Conservation (phyloP, 2,888 invertebrate species). For the Diogma glabrata region DNA sequence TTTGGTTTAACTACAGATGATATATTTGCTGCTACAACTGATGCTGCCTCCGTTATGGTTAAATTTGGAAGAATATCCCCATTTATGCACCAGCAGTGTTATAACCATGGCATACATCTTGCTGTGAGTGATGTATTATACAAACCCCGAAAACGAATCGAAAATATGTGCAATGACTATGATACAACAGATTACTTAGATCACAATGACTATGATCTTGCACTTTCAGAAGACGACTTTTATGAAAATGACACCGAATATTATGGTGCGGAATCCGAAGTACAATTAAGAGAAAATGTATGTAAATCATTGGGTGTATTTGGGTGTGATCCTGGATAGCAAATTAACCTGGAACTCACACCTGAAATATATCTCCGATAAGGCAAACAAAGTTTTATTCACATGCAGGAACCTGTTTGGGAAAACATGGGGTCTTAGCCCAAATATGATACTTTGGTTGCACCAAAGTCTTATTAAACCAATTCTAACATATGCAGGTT, state of each 20-base stretch:
- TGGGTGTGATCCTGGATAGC: too few species aligned
- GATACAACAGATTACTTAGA: background rate
- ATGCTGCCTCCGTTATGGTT: slow-evolving; percentile 9
- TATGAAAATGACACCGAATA: slow-evolving; percentile 4
- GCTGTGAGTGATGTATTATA: background rate
- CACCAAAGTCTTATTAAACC: too few species aligned
- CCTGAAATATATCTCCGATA: too few species aligned
- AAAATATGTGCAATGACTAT: background rate
- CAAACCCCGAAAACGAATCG: slow-evolving; percentile 3
- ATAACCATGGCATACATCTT: slow-evolving; percentile 3
- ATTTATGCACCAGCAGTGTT: slow-evolving; percentile 5
- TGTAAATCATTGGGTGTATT: background rate
- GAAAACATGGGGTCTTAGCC: too few species aligned
- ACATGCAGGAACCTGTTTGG: too few species aligned
- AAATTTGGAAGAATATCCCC: slow-evolving; percentile 7
- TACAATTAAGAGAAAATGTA: slow-evolving; percentile 3
- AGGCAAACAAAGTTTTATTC: too few species aligned
- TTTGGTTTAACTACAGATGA: slow-evolving; percentile 6
- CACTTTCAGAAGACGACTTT: slow-evolving; percentile 2
- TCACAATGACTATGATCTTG: slow-evolving; percentile 3
- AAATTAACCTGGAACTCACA: too few species aligned
- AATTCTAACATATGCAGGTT: too few species aligned
- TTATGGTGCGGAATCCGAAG: slow-evolving; percentile 9
- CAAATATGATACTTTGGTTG: too few species aligned
- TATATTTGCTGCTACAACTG: slow-evolving; percentile 8